Evolutionary conservation across 2,888 invertebrate species (phyloP).

Genomic region (Lordiphosa andalusiaca): DNA sequence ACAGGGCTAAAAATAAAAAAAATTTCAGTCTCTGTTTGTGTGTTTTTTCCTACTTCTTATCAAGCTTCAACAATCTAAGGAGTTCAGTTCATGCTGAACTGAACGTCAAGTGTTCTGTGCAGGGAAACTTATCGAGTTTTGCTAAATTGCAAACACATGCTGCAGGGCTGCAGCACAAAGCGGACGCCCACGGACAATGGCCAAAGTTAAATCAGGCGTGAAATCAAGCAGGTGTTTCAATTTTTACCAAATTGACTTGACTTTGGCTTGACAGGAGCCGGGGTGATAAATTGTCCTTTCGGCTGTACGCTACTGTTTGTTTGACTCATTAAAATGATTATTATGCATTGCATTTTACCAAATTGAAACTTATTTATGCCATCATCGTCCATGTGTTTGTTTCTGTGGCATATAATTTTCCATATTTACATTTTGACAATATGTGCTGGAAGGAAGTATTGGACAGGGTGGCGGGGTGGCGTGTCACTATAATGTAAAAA

Average conservation of each 20-base stretch:
- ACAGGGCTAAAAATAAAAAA: constrained; percentile 41
- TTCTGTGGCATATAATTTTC: constrained; percentile 50
- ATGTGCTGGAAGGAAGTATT: constrained; percentile 5
- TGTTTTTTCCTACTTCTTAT: constrained; percentile 22
- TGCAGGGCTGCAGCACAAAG: constrained; percentile 36
- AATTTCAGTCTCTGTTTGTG: constrained; percentile 11
- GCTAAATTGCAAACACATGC: constrained; percentile 76
- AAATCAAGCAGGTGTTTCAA: constrained; percentile 76
- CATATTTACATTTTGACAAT: constrained; percentile 54
- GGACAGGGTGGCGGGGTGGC: background rate
- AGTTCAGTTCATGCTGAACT: constrained; percentile 33
- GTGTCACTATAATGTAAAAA: constrained; percentile 44
- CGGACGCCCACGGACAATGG: constrained; percentile 58
- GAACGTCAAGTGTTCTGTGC: constrained; percentile 64
- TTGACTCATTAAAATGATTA: constrained; percentile 67
- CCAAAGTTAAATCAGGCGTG: constrained; percentile 74
- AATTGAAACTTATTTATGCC: constrained; percentile 72
- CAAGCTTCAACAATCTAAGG: constrained; percentile 41
- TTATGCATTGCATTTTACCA: constrained; percentile 64
- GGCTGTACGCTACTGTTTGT: constrained; percentile 46
- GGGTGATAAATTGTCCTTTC: constrained; percentile 49
- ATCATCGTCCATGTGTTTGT: constrained; percentile 52
- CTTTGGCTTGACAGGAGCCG: constrained; percentile 34
- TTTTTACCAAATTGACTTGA: constrained; percentile 72
- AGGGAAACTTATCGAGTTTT: constrained; percentile 58